phyloP scores from a whole-genome alignment of 1,140 invertebrate genomes.

The Drosophila lini region DNA sequence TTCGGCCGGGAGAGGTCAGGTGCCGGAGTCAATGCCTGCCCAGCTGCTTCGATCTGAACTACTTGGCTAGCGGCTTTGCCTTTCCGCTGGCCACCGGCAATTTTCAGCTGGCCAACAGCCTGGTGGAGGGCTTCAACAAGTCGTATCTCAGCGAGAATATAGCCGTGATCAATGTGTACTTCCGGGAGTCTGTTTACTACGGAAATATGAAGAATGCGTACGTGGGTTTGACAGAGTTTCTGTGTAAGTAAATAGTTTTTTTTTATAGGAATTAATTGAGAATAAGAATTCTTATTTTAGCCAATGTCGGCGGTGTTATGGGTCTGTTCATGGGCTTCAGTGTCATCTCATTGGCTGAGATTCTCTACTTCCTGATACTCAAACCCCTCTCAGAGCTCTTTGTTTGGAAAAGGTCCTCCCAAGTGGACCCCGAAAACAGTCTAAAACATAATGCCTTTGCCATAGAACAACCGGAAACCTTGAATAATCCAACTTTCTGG shows the following conservation, averaged over 20 bases:
- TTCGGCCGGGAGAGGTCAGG: constrained; percentile 1
- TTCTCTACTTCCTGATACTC: constrained; percentile 89
- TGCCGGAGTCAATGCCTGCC: constrained; percentile 64
- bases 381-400: constrained; percentile 79
- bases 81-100: constrained; percentile 55
- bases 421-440: neutral
- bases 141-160: constrained; percentile 85
- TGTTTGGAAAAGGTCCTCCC: constrained; percentile 37
- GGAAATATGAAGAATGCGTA: constrained; percentile 89
- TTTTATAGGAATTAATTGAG: neutral
- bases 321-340: constrained; percentile 93
- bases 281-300: constrained; percentile 84
- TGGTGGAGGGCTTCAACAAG: constrained; percentile 61
- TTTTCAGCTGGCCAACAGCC: constrained; percentile 52
- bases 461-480: neutral
- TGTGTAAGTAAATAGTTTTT: constrained; percentile 85
- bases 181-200: constrained; percentile 88
- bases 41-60: constrained; percentile 70
- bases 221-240: constrained; percentile 90
- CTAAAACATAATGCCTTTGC: constrained; percentile 9
- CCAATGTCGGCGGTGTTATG: constrained; percentile 91
- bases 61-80: constrained; percentile 60
- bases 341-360: constrained; percentile 90
- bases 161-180: constrained; percentile 90
- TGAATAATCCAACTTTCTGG: constrained; percentile 34